phyloP scores from a whole-genome alignment of 2,888 invertebrate genomes.

The Orthonevra nobilis region DNA sequence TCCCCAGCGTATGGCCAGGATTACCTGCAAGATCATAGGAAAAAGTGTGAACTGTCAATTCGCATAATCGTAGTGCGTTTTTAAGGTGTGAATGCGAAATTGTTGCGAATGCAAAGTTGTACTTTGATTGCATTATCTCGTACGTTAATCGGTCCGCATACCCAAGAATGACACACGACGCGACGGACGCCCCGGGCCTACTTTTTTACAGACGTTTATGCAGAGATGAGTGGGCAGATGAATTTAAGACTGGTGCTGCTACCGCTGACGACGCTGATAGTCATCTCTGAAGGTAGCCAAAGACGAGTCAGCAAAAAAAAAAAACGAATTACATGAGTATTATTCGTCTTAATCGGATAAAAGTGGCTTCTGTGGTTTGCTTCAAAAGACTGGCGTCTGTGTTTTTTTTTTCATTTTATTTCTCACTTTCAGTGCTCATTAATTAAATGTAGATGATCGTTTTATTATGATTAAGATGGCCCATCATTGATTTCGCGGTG shows the following conservation, averaged over 20 bases:
- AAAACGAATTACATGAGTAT: constrained; percentile 35
- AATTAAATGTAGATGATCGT: constrained; percentile 52
- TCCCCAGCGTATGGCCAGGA: constrained; percentile 31
- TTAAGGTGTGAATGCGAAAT: constrained; percentile 60
- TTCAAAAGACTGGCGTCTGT: constrained; percentile 14
- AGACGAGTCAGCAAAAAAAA: constrained; percentile 47
- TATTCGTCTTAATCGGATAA: constrained; percentile 66
- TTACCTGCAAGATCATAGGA: constrained; percentile 37
- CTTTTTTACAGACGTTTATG: too few species aligned
- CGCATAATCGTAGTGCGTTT: constrained; percentile 37
- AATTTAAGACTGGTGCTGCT: constrained; percentile 26
- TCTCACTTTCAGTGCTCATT: constrained; percentile 47
- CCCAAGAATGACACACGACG: constrained; percentile 46
- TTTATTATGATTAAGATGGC: constrained; percentile 47
- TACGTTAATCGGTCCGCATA: constrained; percentile 48
- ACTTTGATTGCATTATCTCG: constrained; percentile 35
- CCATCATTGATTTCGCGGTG: constrained; percentile 34
- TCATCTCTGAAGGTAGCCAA: constrained; percentile 47
- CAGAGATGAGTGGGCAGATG: constrained; percentile 58
- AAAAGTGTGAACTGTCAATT: constrained; percentile 61
- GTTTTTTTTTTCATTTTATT: constrained; percentile 7
- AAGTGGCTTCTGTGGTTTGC: constrained; percentile 24
- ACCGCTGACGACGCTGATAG: constrained; percentile 63
- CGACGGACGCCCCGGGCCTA: not conserved
- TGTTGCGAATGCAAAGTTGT: constrained; percentile 14